A percentile compares a stretch with the other conserved stretches of the same genome.
phyloP scores from a whole-genome alignment of 1,140 invertebrate genomes.

The Procambarus clarkii region DNA sequence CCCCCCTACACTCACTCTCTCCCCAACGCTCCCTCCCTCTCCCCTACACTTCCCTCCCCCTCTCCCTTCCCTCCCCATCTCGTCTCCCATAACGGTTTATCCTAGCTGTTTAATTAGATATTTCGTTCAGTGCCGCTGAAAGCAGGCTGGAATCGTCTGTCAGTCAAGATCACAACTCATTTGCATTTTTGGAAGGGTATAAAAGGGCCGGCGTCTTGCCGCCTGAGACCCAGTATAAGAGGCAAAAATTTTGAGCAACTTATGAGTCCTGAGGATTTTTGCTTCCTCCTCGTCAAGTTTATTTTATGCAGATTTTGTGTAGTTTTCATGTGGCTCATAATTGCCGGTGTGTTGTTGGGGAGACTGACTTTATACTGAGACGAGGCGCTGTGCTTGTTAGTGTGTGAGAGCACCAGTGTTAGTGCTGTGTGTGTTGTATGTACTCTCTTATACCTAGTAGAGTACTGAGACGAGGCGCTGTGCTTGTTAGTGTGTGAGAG shows the following conservation, averaged over 20 bases:
- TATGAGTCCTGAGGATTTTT: slow-evolving; percentile 14
- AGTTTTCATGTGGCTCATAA: not conserved
- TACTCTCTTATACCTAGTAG: too few species aligned
- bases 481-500: too few species aligned
- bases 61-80: not conserved
- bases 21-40: not conserved
- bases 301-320: not conserved
- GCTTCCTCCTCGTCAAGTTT: not conserved
- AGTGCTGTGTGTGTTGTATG: too few species aligned
- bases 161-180: slow-evolving; percentile 56
- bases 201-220: slow-evolving; percentile 28
- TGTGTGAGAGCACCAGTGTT: too few species aligned
- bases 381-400: too few species aligned
- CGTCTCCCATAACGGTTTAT: slow-evolving; percentile 11
- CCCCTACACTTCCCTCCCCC: not conserved
- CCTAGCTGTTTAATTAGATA: slow-evolving; percentile 59
- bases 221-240: slow-evolving; percentile 12
- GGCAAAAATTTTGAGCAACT: slow-evolving; percentile 15
- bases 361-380: too few species aligned
- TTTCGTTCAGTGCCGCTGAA: slow-evolving; percentile 46
- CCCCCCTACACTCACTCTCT: not conserved
- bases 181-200: slow-evolving; percentile 54
- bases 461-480: too few species aligned
- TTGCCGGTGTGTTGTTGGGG: too few species aligned
- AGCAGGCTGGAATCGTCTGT: slow-evolving; percentile 43